Base-by-base conservation (phyloP, 2,888 invertebrate genomes). In the Hipparchia semele region DNA sequence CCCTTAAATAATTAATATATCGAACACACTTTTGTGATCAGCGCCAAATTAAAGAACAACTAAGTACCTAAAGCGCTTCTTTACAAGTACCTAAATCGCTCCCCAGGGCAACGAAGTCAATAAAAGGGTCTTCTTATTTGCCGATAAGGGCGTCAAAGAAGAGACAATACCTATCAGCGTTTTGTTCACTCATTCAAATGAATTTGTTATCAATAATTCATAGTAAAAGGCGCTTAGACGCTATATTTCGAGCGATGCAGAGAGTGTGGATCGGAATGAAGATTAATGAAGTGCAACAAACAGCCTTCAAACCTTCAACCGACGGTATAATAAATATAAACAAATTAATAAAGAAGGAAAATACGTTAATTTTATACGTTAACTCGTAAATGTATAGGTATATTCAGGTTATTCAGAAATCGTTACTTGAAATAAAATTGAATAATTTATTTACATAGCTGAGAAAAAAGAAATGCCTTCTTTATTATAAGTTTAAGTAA, bases 161-260 rank as follows among this genome's bases (percentile, higher is more conserved):
- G 66, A 49, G 64, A 64, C 71, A 76, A 73, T 76, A 39, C 2
- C 39, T 39, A 74, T 76, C 62, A 73, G 68, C 68, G 53, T 72
- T 75, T 73, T 69, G 58, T 72, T 53, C 56, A 53, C 33, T 59
- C 54, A 59, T 54, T 64, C 62, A 68, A 71, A 74, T 70, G 45
- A 73, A 60, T 39, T 46, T 45, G 65, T 54, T 67, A 53, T 62
- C 67, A 70, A 70, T 62, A 70, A 62, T 70, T 64, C 54, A 56
- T 39, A n/a, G 45, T 39, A 56, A 56, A 67, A 67, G 56, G 67
- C 39, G n/a, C 66, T 66, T 56, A 53, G 67, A 66, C 53, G 45
- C 6, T 53, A 67, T 66, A 23, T 23, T 23, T 23, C 23, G 23
- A 23, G 23, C 23, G 23, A 23, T 23, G 23, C 23, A 23, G 23